Conservation (phyloP, 1,140 invertebrate genomes). For the Drosophila kanapiae region DNA sequence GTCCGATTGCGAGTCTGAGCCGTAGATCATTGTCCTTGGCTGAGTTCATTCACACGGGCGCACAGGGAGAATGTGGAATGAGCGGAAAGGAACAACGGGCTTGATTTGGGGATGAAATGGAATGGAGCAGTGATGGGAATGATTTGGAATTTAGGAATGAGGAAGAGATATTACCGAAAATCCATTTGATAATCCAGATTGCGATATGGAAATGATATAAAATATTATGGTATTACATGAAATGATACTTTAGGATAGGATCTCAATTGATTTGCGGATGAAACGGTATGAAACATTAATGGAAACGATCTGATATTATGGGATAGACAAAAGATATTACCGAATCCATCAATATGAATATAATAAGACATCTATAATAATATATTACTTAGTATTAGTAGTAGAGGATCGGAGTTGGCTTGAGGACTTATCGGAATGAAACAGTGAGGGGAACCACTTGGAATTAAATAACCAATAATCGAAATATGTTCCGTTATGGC, state of each 20-base stretch:
- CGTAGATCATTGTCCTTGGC: conserved; percentile 84
- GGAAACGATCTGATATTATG: too few species aligned
- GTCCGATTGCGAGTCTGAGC: conserved; percentile 32
- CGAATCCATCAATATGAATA: too few species aligned
- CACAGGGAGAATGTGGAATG: neutral
- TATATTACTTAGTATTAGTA: too few species aligned
- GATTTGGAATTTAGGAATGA: neutral
- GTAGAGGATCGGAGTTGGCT: too few species aligned
- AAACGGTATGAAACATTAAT: neutral
- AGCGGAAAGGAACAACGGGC: neutral
- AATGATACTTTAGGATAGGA: neutral
- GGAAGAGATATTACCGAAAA: neutral
- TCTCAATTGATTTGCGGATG: neutral
- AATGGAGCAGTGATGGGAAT: conserved; percentile 3
- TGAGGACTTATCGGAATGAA: too few species aligned
- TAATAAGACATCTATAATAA: too few species aligned
- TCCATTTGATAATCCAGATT: neutral
- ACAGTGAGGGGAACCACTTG: too few species aligned
- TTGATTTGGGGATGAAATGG: conserved; percentile 5
- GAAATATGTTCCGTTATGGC: too few species aligned
- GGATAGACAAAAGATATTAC: neutral
- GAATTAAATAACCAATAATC: too few species aligned
- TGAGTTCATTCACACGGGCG: conserved; percentile 76
- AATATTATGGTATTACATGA: too few species aligned
- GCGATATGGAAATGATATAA: neutral